A percentile compares a stretch with the other conserved stretches of the same genome.
Conservation (phyloP, 2,888 invertebrate species). For the Leptinotarsa haldemani region DNA sequence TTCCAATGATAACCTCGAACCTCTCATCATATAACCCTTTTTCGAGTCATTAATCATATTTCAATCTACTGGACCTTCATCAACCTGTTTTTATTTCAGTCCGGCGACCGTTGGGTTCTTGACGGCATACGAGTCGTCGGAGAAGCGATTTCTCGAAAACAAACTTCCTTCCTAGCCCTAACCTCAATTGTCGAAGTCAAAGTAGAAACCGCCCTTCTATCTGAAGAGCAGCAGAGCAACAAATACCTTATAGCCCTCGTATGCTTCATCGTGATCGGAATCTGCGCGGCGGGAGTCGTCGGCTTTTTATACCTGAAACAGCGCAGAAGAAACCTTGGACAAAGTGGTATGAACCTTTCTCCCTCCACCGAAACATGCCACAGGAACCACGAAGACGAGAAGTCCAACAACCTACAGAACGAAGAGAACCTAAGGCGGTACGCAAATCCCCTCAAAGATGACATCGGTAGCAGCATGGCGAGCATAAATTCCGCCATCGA, state of each 20-base stretch:
- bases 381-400: constrained; percentile 83
- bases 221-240: constrained; percentile 68
- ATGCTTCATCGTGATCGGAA: constrained; percentile 64
- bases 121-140: constrained; percentile 72
- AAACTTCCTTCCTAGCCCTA: constrained; percentile 72
- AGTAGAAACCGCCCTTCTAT: constrained; percentile 77
- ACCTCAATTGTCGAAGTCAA: constrained; percentile 82
- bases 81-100: constrained; percentile 60
- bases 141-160: constrained; percentile 73
- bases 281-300: constrained; percentile 63
- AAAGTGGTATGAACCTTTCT: constrained; percentile 69
- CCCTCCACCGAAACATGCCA: constrained; percentile 72
- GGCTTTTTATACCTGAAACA: constrained; percentile 71
- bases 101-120: constrained; percentile 68
- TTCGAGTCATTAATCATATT: too few species aligned
- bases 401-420: constrained; percentile 91
- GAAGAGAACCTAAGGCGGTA: constrained; percentile 80
- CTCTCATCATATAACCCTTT: too few species aligned
- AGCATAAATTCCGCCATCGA: constrained; percentile 61
- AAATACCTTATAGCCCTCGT: constrained; percentile 66
- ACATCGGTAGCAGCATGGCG: constrained; percentile 61
- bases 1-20: too few species aligned
- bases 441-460: constrained; percentile 66
- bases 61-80: too few species aligned
- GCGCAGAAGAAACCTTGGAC: constrained; percentile 67